Percentiles rank a stretch among this genome's conserved stretches.
Evolutionary conservation across 2,113 vertebrate species (phyloP).

Genomic region (Eurypyga helias): DNA sequence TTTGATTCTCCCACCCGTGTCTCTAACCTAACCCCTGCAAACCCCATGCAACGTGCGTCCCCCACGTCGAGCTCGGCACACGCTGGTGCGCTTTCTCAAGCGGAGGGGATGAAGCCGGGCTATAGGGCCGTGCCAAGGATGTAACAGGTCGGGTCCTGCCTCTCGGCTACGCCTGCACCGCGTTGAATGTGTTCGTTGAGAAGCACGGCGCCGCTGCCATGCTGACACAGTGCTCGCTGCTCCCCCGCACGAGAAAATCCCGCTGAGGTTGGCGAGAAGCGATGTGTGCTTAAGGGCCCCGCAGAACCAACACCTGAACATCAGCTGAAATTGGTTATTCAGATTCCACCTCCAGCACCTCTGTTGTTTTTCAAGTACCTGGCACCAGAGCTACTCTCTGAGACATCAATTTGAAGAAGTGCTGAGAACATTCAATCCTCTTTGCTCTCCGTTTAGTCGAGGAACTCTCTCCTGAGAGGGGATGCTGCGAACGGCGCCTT

Average conservation of each 20-base stretch:
- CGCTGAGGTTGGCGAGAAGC: not conserved
- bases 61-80: not conserved
- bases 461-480: not conserved
- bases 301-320: rapidly evolving
- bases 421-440: not conserved
- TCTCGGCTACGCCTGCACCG: no score
- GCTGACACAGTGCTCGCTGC: rapidly evolving
- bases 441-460: not conserved
- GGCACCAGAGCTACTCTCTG: not conserved
- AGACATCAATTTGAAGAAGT: not conserved
- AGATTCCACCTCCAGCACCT: not conserved
- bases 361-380: not conserved
- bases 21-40: no score
- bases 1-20: rapidly evolving
- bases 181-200: not conserved
- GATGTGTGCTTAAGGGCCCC: not conserved
- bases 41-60: rapidly evolving
- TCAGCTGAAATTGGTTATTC: not conserved
- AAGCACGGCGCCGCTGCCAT: not conserved
- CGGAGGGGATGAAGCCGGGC: not conserved
- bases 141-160: not conserved
- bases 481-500: not conserved
- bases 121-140: not conserved
- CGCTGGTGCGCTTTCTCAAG: rapidly evolving
- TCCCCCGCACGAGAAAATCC: not conserved